These are phyloP conservation scores for Drosophila grimshawi DNA, from an alignment of 1,140 invertebrate genomes.

Conservation along the genomic window DNA sequence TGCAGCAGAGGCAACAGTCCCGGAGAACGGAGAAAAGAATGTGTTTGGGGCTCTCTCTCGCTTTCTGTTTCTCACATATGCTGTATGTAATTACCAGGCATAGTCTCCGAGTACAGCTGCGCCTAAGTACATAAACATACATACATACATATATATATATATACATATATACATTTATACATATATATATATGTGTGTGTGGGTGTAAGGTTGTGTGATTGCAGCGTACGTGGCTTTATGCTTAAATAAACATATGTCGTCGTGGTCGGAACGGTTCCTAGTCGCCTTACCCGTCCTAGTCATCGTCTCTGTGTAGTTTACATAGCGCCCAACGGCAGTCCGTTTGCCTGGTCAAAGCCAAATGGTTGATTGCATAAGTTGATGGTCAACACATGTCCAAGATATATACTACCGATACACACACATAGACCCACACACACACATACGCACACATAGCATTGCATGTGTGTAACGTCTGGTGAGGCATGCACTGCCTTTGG, in stretches of 20 bases:
- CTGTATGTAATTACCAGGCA: slow-evolving; percentile 78
- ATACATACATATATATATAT: slow-evolving; percentile 29
- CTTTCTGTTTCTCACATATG: slow-evolving; percentile 6
- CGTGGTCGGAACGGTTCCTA: slow-evolving; percentile 19
- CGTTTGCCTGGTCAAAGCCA: slow-evolving; percentile 76
- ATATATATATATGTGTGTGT: slow-evolving; percentile 21
- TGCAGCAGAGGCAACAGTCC: slow-evolving; percentile 49
- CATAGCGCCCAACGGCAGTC: slow-evolving; percentile 72
- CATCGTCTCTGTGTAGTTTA: slow-evolving; percentile 58
- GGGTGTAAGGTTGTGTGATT: slow-evolving; percentile 34
- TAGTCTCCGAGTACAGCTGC: slow-evolving; percentile 74
- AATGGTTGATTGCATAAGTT: slow-evolving; percentile 83
- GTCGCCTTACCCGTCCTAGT: slow-evolving; percentile 9
- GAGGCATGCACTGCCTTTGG: slow-evolving; percentile 6
- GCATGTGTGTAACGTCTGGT: slow-evolving; percentile 2
- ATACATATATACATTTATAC: not conserved
- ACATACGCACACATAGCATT: not conserved
- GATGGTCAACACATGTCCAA: slow-evolving; percentile 81
- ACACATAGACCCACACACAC: slow-evolving; percentile 3
- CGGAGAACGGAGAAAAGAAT: not conserved
- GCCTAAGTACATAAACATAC: slow-evolving; percentile 72
- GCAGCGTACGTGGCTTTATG: slow-evolving; percentile 75
- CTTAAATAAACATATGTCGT: slow-evolving; percentile 80
- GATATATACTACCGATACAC: slow-evolving; percentile 71
- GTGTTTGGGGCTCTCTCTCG: slow-evolving; percentile 23